phyloP scores from a whole-genome alignment of 2,113 vertebrate genomes.

The Ciconia stormi region DNA sequence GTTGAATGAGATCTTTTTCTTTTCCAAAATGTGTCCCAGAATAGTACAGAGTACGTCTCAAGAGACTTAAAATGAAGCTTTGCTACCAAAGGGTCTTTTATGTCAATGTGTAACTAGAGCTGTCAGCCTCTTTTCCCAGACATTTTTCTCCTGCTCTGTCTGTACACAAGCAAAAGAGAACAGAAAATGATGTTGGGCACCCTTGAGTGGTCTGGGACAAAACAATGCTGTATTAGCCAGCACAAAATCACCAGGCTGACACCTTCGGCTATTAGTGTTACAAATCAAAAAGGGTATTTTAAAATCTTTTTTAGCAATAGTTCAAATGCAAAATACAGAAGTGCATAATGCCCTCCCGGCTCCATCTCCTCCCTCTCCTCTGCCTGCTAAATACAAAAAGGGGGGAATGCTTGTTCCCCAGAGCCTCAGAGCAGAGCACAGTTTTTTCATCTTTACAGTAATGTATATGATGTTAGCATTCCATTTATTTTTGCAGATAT shows the following conservation, averaged over 20 bases:
- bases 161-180: background rate
- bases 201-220: background rate
- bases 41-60: background rate
- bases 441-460: background rate
- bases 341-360: background rate
- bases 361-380: background rate
- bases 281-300: background rate
- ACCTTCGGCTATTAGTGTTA: background rate
- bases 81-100: background rate
- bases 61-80: background rate
- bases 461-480: background rate
- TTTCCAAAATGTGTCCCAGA: background rate
- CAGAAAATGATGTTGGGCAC: background rate
- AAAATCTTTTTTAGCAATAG: background rate
- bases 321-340: background rate
- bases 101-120: background rate
- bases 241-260: background rate
- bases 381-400: background rate
- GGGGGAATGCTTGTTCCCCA: background rate
- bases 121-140: background rate
- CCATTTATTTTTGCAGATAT: background rate
- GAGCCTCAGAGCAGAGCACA: background rate
- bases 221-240: background rate
- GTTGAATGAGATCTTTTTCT: background rate
- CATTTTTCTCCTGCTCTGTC: background rate